Evolutionary conservation across 1,140 invertebrate genomes (phyloP).

Genomic region (Acyrthosiphon pisum): DNA sequence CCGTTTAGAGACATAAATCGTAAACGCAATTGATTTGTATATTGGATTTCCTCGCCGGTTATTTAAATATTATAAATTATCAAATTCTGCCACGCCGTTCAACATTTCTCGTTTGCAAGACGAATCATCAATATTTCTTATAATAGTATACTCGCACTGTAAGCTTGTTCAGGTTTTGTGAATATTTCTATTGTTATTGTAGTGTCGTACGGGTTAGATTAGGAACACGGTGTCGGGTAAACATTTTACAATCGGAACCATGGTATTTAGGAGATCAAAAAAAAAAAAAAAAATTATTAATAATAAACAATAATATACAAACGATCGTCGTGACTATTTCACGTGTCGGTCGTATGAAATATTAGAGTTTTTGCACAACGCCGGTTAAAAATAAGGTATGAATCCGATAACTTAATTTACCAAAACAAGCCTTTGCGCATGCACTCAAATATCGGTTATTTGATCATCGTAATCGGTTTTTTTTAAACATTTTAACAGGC

Average conservation of each 20-base stretch:
- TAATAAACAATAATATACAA: background rate
- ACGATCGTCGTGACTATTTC: slow-evolving; percentile 13
- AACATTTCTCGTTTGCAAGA: background rate
- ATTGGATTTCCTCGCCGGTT: background rate
- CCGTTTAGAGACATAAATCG: background rate
- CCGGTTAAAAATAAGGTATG: no score
- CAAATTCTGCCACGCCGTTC: background rate
- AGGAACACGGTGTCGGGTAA: background rate
- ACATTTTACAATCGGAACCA: background rate
- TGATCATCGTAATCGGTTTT: no score
- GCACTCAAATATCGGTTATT: no score
- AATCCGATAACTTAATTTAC: no score
- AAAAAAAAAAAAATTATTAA: background rate
- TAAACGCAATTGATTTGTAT: background rate
- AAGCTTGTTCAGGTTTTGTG: background rate
- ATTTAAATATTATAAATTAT: background rate
- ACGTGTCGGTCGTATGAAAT: background rate
- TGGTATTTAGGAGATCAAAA: background rate
- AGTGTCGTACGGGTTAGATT: background rate
- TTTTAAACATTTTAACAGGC: no score
- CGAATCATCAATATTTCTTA: background rate
- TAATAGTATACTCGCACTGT: background rate
- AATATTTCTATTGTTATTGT: background rate
- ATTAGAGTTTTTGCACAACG: background rate
- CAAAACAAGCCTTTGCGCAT: no score